Evolutionary conservation across 2,888 invertebrate species (phyloP).

Genomic region (Tenthredo distinguenda): DNA sequence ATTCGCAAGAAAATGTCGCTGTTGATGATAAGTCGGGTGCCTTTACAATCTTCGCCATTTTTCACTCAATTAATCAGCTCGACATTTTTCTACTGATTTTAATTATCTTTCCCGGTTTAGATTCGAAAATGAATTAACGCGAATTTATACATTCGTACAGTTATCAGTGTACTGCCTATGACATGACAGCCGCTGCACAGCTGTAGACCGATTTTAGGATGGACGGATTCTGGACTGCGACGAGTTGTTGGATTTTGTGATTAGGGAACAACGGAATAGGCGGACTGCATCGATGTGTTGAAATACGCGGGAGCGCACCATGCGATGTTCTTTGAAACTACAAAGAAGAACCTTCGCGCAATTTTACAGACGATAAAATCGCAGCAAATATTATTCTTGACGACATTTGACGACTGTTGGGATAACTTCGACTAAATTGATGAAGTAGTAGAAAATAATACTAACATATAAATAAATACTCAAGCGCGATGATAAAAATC

Average conservation of each 20-base stretch:
- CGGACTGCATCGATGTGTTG: background rate
- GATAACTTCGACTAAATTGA: background rate
- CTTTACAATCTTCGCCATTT: slow-evolving; percentile 74
- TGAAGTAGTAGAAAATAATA: background rate
- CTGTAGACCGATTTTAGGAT: background rate
- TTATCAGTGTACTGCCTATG: background rate
- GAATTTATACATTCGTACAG: background rate
- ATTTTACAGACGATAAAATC: background rate
- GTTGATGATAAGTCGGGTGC: slow-evolving; percentile 64
- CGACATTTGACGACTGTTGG: background rate
- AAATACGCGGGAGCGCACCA: background rate
- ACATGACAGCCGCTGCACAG: slow-evolving; percentile 32
- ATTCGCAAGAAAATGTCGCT: slow-evolving; percentile 71
- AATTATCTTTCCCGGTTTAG: background rate
- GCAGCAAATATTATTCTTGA: background rate
- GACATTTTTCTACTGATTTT: slow-evolving; percentile 57
- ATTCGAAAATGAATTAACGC: slow-evolving; percentile 21
- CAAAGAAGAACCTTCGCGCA: background rate
- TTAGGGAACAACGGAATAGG: background rate
- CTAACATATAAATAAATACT: background rate
- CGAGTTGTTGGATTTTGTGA: background rate
- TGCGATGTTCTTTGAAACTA: background rate
- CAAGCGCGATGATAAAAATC: background rate
- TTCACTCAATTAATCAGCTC: slow-evolving; percentile 61
- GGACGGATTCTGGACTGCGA: background rate